These are phyloP conservation scores for Geophilus truncorum DNA, from an alignment of 2,888 invertebrate species.

Conservation along the genomic window DNA sequence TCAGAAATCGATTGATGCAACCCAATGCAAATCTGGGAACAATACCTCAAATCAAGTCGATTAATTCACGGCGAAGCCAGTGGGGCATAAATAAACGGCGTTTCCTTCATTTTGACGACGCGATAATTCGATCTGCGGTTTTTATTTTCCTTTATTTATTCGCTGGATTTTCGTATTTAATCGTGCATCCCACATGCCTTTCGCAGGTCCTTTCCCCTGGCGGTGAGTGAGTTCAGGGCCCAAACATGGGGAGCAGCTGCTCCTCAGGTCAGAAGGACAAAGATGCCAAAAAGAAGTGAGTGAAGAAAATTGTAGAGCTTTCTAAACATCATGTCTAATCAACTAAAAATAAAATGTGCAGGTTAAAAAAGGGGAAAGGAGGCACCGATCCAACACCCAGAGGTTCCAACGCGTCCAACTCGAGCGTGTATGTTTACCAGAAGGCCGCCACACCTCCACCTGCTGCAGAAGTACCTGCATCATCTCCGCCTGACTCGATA, in stretches of 20 bases:
- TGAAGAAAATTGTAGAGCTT: neutral
- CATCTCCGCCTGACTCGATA: neutral
- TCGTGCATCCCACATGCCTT: neutral
- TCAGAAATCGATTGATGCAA: constrained; percentile 18
- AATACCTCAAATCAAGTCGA: constrained; percentile 11
- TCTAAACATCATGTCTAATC: neutral
- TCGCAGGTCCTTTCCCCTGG: neutral
- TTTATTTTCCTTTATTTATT: no score
- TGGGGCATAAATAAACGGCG: neutral
- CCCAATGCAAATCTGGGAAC: constrained; percentile 4
- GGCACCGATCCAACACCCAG: constrained; percentile 34
- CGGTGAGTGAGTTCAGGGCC: neutral
- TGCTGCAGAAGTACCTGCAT: neutral
- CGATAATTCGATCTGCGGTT: neutral
- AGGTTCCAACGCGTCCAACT: constrained; percentile 37
- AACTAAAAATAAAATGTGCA: constrained; percentile 8
- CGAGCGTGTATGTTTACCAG: constrained; percentile 36
- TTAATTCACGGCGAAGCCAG: neutral
- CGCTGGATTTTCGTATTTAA: no score
- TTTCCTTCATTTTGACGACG: no score
- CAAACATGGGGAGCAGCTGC: constrained; percentile 37
- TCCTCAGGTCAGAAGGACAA: constrained; percentile 37
- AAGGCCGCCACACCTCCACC: constrained; percentile 32
- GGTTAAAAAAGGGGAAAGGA: constrained; percentile 35
- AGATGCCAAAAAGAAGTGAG: constrained; percentile 30